Evolutionary conservation across 64 coral and sea anemone species (phyloP).

Genomic region (Montipora foliosa): DNA sequence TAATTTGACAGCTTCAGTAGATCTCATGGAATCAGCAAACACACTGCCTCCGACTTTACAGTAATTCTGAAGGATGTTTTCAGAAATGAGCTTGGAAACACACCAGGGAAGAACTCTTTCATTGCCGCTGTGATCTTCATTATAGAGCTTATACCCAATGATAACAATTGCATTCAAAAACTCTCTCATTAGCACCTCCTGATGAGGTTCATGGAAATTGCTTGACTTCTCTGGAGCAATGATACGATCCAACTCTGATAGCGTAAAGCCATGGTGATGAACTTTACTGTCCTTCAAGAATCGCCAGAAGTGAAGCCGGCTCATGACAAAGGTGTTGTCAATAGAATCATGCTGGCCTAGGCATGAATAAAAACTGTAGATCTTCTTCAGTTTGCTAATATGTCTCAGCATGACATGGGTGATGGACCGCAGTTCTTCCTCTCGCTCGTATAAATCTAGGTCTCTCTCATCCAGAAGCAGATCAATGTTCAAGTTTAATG

Average conservation of each 20-base stretch:
- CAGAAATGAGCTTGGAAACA: conserved; percentile 81
- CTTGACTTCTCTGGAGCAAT: conserved; percentile 46
- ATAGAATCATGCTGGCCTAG: conserved; percentile 71
- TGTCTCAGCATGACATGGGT: conserved; percentile 85
- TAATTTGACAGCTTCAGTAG: conserved; percentile 82
- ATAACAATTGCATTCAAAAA: conserved; percentile 91
- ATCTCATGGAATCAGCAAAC: conserved; percentile 68
- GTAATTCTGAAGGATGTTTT: conserved; percentile 84
- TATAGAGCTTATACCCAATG: conserved; percentile 84
- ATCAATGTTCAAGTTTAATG: conserved; percentile 80
- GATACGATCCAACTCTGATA: conserved; percentile 80
- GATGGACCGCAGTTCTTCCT: conserved; percentile 73
- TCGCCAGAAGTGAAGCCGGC: conserved; percentile 89
- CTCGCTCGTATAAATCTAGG: conserved; percentile 69
- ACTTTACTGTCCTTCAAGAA: conserved; percentile 94
- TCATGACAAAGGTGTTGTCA: conserved; percentile 98
- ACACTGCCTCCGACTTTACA: conserved; percentile 82
- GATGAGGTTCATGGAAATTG: conserved; percentile 81
- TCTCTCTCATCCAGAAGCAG: conserved; percentile 84
- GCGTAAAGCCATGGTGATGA: conserved; percentile 76
- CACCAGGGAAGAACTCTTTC: conserved; percentile 75
- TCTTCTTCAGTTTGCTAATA: conserved; percentile 89
- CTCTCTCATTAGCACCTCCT: conserved; percentile 86
- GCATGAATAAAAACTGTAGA: conserved; percentile 91
- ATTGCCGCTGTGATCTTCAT: conserved; percentile 34